Evolutionary conservation across 2,113 vertebrate species (phyloP).

Genomic region (Podarcis muralis): DNA sequence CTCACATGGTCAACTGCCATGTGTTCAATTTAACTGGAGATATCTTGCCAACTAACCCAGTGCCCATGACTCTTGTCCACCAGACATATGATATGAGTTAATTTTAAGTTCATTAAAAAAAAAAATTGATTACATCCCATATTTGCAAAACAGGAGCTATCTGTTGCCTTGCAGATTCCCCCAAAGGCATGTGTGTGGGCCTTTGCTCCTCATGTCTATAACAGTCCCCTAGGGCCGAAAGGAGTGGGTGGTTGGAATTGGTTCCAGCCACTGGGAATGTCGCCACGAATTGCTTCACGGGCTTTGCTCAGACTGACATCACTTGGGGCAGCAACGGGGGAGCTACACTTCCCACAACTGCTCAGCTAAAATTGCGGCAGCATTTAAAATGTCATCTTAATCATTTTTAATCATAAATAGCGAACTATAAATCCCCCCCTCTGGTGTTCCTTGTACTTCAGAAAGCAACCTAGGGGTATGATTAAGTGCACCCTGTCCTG

Average conservation of each 20-base stretch:
- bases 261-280: constrained; percentile 46
- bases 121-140: not conserved
- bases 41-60: not conserved
- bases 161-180: not conserved
- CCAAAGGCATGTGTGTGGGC: not conserved
- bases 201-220: not conserved
- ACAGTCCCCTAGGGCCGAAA: not conserved
- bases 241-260: constrained; percentile 16
- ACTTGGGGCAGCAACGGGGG: constrained; percentile 32
- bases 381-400: constrained; percentile 45
- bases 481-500: constrained; percentile 39
- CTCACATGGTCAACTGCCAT: not conserved
- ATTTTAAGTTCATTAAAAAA: not conserved
- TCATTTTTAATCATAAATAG: constrained; percentile 52
- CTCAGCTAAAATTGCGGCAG: constrained; percentile 36
- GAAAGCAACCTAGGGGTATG: constrained; percentile 26
- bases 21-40: not conserved
- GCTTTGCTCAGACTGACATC: constrained; percentile 28
- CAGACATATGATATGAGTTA: not conserved
- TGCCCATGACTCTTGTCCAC: not conserved
- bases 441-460: constrained; percentile 53
- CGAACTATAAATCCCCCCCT: constrained; percentile 19
- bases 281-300: not conserved
- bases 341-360: constrained; percentile 37
- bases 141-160: not conserved